Evolutionary conservation across 1,140 invertebrate genomes (phyloP), one percentile per base, ranked within the genome.

Genomic region (Araneus ventricosus): DNA sequence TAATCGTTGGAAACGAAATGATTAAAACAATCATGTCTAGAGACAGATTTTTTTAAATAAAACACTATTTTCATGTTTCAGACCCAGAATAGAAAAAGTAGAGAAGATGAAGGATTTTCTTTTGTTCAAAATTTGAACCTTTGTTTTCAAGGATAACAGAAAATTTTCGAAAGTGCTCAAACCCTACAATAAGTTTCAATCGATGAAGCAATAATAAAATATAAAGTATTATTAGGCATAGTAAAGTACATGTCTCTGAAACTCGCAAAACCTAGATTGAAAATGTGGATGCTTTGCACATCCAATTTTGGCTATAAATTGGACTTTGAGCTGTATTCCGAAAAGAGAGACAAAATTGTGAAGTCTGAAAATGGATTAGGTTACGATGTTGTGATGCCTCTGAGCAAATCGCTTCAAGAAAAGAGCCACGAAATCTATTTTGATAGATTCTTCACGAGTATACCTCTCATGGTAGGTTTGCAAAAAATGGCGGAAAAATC

Each of bases 131-230:
- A 70, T n/a, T 88, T 3, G 37, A 88, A 34, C 87, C 87, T 34
- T 88, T 88, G 10, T 57, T 67, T 27, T 63, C 10, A 7, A 17
- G 10, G 14, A 22, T 88, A 27, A 88, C 14, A 67, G 39, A 14
- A 5, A 88, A 70, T 41, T 88, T 24, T 39, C 34, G 17, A 88
- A 67, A 67, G 14, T 41, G 39, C 67, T 8, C 30, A 22, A 14
- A 24, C 87, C 87, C 14, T 67, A 67, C 14, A 57, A 70, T 8
- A 88, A 14, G 7, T 88, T 37, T 34, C 30, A 10, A 45, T 88
- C 7, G 59, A 67, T 70, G 61, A 88, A 70, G 87, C 87, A 24
- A 2, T 88, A n/a, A 41, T 88, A 10, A 88, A 88, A 67, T 88
- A 67, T 24, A 70, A 88, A 37, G 59, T 3, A 67, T 27, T 27